phyloP scores from a whole-genome alignment of 2,797 vertebrate species.

The Lutjanus campechanus region DNA sequence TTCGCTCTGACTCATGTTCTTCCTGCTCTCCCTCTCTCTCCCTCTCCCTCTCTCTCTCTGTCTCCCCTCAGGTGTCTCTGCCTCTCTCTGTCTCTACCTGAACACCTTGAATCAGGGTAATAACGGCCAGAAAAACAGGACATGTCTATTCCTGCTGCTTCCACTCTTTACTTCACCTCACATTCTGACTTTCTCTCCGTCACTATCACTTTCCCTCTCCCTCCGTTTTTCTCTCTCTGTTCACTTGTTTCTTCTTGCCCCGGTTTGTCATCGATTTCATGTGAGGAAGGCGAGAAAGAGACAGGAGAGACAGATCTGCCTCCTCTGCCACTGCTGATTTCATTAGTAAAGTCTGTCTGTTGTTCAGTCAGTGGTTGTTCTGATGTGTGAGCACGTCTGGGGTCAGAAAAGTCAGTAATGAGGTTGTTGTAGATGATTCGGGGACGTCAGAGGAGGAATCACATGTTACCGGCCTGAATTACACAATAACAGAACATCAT shows the following conservation, averaged over 20 bases:
- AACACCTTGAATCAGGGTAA: slow-evolving; percentile 29
- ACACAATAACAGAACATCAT: slow-evolving; percentile 22
- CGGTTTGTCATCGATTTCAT: slow-evolving; percentile 34
- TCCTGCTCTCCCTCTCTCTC: not conserved
- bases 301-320: not conserved
- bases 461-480: not conserved
- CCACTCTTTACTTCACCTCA: slow-evolving; percentile 26
- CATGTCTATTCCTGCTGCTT: slow-evolving; percentile 72
- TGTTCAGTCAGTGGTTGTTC: not conserved
- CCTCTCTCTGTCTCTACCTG: slow-evolving; percentile 26
- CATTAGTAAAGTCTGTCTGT: no score
- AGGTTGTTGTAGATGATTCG: not conserved
- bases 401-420: not conserved
- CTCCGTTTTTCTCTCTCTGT: slow-evolving; percentile 15
- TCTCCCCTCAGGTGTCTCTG: slow-evolving; percentile 25
- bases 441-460: slow-evolving; percentile 29
- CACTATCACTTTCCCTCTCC: slow-evolving; percentile 64
- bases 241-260: slow-evolving; percentile 69
- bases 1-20: not conserved
- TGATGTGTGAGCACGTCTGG: not conserved
- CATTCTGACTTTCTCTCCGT: slow-evolving; percentile 31
- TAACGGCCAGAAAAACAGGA: slow-evolving; percentile 66
- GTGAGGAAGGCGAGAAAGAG: slow-evolving; percentile 3
- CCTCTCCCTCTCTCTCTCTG: not conserved
- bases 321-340: not conserved